These are phyloP conservation scores for Cricetomys ansorgei DNA, from an alignment of 2,113 vertebrate species.

Conservation along the genomic window DNA sequence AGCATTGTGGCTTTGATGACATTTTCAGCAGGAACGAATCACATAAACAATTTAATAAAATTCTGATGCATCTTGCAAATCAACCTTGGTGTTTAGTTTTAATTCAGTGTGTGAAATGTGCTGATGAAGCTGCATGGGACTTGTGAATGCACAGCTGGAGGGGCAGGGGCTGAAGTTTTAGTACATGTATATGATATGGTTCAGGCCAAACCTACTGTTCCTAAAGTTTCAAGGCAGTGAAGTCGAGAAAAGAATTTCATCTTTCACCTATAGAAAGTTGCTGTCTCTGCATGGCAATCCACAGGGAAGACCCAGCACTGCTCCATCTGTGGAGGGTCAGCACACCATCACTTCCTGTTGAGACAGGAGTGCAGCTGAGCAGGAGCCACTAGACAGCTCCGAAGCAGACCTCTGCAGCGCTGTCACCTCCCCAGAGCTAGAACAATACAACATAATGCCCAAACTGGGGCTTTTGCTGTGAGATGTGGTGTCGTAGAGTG, in stretches of 20 bases:
- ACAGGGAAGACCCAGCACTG: background rate
- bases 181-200: background rate
- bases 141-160: background rate
- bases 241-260: background rate
- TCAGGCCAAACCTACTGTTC: background rate
- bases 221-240: background rate
- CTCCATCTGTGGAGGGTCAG: background rate
- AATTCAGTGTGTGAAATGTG: background rate
- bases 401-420: background rate
- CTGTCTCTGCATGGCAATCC: background rate
- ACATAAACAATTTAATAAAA: background rate
- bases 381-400: background rate
- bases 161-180: background rate
- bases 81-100: background rate
- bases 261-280: background rate
- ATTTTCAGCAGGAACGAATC: background rate
- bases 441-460: background rate
- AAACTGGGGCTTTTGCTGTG: background rate
- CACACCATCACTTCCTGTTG: background rate
- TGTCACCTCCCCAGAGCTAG: background rate
- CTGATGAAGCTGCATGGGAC: rapidly evolving
- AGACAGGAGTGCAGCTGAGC: background rate
- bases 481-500: too few species aligned
- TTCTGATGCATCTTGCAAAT: background rate
- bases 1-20: background rate